Conservation (phyloP, 1,140 invertebrate species). For the Meteorus sp. region DNA sequence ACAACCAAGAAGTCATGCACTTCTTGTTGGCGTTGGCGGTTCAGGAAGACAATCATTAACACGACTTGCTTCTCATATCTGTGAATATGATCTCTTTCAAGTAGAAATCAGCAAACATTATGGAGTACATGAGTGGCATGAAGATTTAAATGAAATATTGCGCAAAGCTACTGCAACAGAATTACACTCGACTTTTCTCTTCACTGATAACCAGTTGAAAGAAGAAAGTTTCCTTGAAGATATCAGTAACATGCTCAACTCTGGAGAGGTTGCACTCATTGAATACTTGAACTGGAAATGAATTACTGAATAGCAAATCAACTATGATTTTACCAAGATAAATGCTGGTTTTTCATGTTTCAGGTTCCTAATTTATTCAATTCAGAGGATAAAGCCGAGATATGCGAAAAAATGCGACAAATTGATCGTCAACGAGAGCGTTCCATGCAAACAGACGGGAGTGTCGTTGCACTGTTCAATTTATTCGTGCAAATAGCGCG, state of each 20-base stretch:
- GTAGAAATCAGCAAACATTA: conserved; percentile 91
- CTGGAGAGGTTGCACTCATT: conserved; percentile 90
- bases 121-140: conserved; percentile 82
- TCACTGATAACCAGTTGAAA: conserved; percentile 91
- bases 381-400: conserved; percentile 86
- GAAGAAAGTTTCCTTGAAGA: conserved; percentile 93
- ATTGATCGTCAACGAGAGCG: conserved; percentile 90
- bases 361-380: conserved; percentile 87
- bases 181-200: conserved; percentile 88
- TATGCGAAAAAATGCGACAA: conserved; percentile 92
- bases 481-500: conserved; percentile 87
- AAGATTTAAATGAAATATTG: conserved; percentile 84
- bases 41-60: conserved; percentile 90
- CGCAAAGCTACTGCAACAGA: conserved; percentile 80
- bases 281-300: too few relatives aligned
- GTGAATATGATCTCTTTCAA: conserved; percentile 90
- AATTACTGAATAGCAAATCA: too few relatives aligned
- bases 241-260: conserved; percentile 90
- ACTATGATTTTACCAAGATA: too few relatives aligned
- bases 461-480: conserved; percentile 87
- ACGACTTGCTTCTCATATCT: conserved; percentile 87
- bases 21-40: conserved; percentile 88
- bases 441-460: conserved; percentile 89
- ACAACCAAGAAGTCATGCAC: conserved; percentile 83
- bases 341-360: too few relatives aligned